These are phyloP conservation scores for Tiliacea aurago DNA, from an alignment of 2,888 invertebrate genomes.

Conservation along the genomic window DNA sequence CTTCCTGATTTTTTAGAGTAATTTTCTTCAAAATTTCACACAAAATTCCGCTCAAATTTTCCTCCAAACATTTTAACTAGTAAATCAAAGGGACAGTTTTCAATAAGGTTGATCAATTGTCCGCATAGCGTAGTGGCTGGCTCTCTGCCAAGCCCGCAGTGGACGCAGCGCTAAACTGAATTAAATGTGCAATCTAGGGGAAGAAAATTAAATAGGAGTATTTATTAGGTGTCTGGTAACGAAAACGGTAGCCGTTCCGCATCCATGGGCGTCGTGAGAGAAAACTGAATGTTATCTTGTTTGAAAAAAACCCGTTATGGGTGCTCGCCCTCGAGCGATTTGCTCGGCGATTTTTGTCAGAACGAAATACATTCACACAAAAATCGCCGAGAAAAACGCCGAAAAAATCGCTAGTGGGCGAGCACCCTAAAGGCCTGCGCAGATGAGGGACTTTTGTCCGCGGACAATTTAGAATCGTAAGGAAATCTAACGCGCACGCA, in stretches of 20 bases:
- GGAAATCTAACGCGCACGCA: too few species aligned
- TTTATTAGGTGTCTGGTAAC: conserved; percentile 42
- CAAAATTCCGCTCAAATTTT: not conserved
- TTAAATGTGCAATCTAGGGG: conserved; percentile 41
- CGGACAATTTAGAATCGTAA: too few species aligned
- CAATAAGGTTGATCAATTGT: conserved; percentile 53
- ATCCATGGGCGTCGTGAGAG: not conserved
- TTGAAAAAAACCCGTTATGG: too few species aligned
- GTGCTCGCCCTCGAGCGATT: too few species aligned
- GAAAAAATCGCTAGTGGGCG: too few species aligned
- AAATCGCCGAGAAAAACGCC: too few species aligned
- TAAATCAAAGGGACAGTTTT: conserved; percentile 50
- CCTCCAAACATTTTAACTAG: not conserved
- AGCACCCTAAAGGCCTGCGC: too few species aligned
- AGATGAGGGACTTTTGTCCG: too few species aligned
- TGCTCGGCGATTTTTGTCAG: too few species aligned
- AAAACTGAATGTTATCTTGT: not conserved
- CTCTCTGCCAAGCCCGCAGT: conserved; percentile 51
- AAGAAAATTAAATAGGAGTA: conserved; percentile 45
- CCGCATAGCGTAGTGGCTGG: conserved; percentile 50
- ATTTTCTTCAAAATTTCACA: not conserved
- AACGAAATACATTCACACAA: too few species aligned
- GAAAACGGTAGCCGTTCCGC: not conserved
- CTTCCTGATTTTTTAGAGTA: too few species aligned
- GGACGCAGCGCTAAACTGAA: conserved; percentile 32